Conservation (phyloP, 2,888 invertebrate species). For the Cepaea hortensis region DNA sequence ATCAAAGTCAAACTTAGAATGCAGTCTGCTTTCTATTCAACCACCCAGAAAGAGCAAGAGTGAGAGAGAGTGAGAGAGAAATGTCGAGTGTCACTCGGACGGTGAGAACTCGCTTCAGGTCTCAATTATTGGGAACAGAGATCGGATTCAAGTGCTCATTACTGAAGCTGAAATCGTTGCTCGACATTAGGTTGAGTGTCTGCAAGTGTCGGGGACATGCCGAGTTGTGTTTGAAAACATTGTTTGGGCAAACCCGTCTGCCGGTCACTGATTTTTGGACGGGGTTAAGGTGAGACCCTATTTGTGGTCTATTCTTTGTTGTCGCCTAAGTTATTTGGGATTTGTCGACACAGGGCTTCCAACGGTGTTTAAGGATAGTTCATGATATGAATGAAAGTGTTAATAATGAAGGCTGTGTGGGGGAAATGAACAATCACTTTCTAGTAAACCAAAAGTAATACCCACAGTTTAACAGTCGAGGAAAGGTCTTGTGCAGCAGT, state of each 20-base stretch:
- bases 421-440: too few species aligned
- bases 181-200: neutral
- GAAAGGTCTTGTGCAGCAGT: too few species aligned
- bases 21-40: too few species aligned
- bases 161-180: neutral
- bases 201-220: neutral
- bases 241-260: neutral
- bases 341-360: too few species aligned
- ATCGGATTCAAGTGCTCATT: constrained; percentile 21
- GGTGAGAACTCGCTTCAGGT: neutral
- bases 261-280: neutral
- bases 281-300: neutral
- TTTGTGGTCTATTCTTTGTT: neutral
- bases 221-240: constrained; percentile 6
- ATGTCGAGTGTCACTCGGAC: neutral
- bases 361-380: too few species aligned
- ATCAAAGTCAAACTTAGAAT: neutral
- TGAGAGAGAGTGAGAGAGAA: neutral
- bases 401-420: too few species aligned
- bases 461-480: too few species aligned
- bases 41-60: too few species aligned
- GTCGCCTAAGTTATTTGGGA: too few species aligned
- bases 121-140: neutral
- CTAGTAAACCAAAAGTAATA: too few species aligned
- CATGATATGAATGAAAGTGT: too few species aligned